Conservation (phyloP, 2,888 invertebrate species). For the Amblyteles armatorius region DNA sequence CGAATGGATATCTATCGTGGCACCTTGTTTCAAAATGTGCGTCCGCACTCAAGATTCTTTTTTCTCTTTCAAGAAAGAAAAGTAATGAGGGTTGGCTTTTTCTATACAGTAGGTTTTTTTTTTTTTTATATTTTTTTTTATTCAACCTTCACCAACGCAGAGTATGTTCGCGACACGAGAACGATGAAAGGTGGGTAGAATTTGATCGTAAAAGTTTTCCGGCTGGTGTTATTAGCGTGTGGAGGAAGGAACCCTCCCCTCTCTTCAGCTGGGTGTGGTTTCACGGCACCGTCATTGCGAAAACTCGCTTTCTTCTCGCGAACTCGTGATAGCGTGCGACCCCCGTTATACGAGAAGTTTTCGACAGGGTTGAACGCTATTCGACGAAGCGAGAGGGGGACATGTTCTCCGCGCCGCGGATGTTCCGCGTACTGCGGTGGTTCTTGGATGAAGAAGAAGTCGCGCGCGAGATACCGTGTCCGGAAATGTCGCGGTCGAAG, state of each 20-base stretch:
- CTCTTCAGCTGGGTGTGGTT: background rate
- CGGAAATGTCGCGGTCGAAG: constrained; percentile 63
- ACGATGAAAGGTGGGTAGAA: constrained; percentile 43
- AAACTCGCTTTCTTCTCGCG: constrained; percentile 20
- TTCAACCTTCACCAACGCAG: constrained; percentile 2
- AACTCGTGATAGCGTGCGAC: constrained; percentile 5
- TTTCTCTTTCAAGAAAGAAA: constrained; percentile 4
- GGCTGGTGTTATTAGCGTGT: constrained; percentile 54
- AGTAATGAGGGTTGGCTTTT: constrained; percentile 40
- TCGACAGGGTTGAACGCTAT: constrained; percentile 30
- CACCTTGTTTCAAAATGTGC: constrained; percentile 29
- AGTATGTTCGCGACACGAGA: constrained; percentile 25
- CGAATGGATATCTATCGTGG: constrained; percentile 45
- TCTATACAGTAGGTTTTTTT: constrained; percentile 4
- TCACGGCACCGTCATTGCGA: background rate
- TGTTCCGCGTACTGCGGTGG: constrained; percentile 14
- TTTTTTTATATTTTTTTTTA: constrained; percentile 9
- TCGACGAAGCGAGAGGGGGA: constrained; percentile 34
- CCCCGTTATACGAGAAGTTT: constrained; percentile 47
- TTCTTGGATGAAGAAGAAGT: constrained; percentile 17
- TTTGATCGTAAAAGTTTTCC: constrained; percentile 63
- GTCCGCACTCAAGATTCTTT: constrained; percentile 45
- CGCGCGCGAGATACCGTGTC: constrained; percentile 44
- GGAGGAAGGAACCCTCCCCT: background rate
- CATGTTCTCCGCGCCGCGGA: constrained; percentile 20